A percentile compares a stretch with the other conserved stretches of the same genome.
These are phyloP conservation scores for Leuciscus waleckii DNA, from an alignment of 2,797 vertebrate genomes.

Conservation along the genomic window DNA sequence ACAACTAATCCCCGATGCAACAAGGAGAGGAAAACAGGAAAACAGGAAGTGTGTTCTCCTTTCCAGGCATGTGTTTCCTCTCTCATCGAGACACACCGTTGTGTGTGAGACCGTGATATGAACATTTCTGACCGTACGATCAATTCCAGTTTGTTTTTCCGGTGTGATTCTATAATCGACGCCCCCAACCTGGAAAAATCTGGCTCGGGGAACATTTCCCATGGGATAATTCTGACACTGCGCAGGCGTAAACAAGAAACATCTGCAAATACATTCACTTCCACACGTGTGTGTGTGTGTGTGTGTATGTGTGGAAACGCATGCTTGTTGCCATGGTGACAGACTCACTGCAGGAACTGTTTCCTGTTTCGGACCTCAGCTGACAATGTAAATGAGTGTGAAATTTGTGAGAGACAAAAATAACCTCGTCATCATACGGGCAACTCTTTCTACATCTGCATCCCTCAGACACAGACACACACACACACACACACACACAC, in stretches of 20 bases:
- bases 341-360: slow-evolving; percentile 2
- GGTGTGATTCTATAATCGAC: not conserved
- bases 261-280: not conserved
- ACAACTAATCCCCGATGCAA: slow-evolving; percentile 11
- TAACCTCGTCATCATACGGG: not conserved
- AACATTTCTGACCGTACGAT: not conserved
- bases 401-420: not conserved
- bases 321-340: not conserved
- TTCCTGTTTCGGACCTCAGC: slow-evolving; percentile 7
- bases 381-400: not conserved
- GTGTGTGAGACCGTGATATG: not conserved
- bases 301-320: not conserved
- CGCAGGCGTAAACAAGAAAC: not conserved
- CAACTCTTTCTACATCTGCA: not conserved
- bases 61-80: slow-evolving; percentile 60
- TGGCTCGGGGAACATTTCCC: not conserved
- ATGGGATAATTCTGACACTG: not conserved
- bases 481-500: too few species aligned
- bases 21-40: slow-evolving; percentile 33
- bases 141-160: not conserved
- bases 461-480: too few species aligned
- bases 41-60: slow-evolving; percentile 61
- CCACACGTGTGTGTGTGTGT: too few species aligned
- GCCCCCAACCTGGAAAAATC: not conserved
- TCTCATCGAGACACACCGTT: slow-evolving; percentile 6